Evolutionary conservation across 2,113 vertebrate genomes (phyloP).

Genomic region (Cygnus atratus): DNA sequence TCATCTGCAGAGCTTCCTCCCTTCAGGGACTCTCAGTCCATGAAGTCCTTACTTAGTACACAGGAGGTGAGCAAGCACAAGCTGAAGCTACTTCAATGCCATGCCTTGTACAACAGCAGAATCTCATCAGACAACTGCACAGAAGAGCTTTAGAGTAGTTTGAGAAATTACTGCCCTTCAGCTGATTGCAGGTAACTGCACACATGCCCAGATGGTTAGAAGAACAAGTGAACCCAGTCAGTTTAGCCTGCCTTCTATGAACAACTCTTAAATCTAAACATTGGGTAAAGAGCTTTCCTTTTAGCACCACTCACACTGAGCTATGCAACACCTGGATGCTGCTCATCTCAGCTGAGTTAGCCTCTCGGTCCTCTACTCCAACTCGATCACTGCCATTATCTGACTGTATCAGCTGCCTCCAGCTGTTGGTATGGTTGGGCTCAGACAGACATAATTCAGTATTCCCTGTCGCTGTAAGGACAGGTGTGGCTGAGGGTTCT

Average conservation of each 20-base stretch:
- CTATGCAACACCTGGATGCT: not conserved
- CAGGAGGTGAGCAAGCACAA: not conserved
- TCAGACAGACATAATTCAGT: not conserved
- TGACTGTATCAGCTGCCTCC: not conserved
- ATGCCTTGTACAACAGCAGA: not conserved
- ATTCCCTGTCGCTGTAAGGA: not conserved
- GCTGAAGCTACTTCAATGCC: not conserved
- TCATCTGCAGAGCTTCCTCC: not conserved
- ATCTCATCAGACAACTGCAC: not conserved
- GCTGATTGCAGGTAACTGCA: not conserved
- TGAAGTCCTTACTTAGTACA: not conserved
- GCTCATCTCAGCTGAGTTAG: not conserved
- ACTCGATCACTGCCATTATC: not conserved
- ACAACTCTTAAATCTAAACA: not conserved
- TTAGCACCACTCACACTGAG: not conserved
- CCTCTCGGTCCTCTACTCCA: not conserved
- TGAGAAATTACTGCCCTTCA: not conserved
- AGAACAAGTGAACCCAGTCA: not conserved
- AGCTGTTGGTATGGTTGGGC: not conserved
- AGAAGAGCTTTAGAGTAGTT: not conserved
- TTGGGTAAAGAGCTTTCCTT: not conserved
- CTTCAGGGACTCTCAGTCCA: not conserved
- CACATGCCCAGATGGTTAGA: not conserved
- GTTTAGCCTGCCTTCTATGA: not conserved
- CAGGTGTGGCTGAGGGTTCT: not conserved